Evolutionary conservation across 2,888 invertebrate genomes (phyloP), one percentile per base, ranked within the genome.

Genomic region (Xanthostigma xanthostigma): DNA sequence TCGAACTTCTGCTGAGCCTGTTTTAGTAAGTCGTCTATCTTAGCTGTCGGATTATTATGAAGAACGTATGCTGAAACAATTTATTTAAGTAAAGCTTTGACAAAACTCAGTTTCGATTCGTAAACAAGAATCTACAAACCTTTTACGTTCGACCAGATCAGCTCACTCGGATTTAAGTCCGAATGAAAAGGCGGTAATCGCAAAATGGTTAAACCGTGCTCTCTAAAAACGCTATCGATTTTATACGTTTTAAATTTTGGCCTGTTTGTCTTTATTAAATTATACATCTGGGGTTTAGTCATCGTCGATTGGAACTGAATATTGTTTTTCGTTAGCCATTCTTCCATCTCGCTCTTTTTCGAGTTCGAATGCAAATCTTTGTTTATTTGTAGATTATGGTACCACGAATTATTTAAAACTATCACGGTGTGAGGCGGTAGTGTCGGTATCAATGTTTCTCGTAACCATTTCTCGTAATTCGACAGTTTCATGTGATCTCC

Each of bases 121-220:
- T 27, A 27, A 27, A 5, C 3, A 27, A 27, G 6, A 27, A 27
- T 27, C 27, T 27, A 27, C 27, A 27, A 27, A 27, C 27, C 27
- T 27, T 27, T 27, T 6, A 27, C 27, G 6, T 6, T 27, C 5
- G 27, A 27, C 27, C 27, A 27, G 6, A 27, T 27, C 27, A 27
- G 6, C 53, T 58, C 56, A n/a, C 57, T 58, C 8, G 53, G 57
- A 49, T 57, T 58, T n/a, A 54, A 51, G 39, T 58, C 57, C 11
- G 53, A 55, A 39, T 57, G 57, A 40, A 56, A 57, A 9, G 59
- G 58, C 1, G 58, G 57, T 11, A 57, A 47, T 12, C 55, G 42
- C 9, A 57, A 40, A n/a, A 56, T 53, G 10, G 37, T 46, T 44
- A 57, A 55, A 5, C 57, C 54, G 45, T 53, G 39, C 49, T 53